Conservation (phyloP, 2,797 vertebrate genomes). For the Clarias laeviceps region DNA sequence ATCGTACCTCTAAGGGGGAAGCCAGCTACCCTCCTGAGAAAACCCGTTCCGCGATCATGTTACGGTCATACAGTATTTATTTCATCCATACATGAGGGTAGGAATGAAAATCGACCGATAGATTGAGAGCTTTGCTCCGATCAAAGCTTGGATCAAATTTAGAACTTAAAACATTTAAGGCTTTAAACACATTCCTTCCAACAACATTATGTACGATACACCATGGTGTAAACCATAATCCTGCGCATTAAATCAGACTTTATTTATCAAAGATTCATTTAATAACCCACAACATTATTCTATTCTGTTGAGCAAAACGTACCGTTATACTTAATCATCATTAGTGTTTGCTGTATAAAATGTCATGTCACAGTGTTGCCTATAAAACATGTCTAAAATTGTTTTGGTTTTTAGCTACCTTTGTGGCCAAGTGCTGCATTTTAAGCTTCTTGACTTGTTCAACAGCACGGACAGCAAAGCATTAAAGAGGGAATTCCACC, state of each 20-base stretch:
- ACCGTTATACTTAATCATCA: neutral
- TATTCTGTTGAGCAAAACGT: neutral
- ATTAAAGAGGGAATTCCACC: neutral
- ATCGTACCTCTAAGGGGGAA: too few species aligned
- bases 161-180: too few species aligned
- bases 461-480: neutral
- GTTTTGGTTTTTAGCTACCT: neutral
- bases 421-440: neutral
- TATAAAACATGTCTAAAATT: conserved; percentile 15
- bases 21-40: too few species aligned
- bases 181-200: too few species aligned
- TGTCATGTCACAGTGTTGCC: neutral
- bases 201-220: neutral
- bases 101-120: too few species aligned
- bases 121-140: too few species aligned
- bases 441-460: neutral
- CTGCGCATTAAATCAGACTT: neutral
- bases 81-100: too few species aligned
- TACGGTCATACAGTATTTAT: too few species aligned
- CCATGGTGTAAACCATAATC: neutral
- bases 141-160: too few species aligned
- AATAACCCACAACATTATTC: neutral
- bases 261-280: neutral
- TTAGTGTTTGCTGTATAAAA: neutral
- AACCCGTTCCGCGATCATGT: too few species aligned